Percentiles rank a stretch among this genome's conserved stretches.
Evolutionary conservation across 92 coral and sea anemone genomes (phyloP).

Genomic region (Siderastrea siderea): DNA sequence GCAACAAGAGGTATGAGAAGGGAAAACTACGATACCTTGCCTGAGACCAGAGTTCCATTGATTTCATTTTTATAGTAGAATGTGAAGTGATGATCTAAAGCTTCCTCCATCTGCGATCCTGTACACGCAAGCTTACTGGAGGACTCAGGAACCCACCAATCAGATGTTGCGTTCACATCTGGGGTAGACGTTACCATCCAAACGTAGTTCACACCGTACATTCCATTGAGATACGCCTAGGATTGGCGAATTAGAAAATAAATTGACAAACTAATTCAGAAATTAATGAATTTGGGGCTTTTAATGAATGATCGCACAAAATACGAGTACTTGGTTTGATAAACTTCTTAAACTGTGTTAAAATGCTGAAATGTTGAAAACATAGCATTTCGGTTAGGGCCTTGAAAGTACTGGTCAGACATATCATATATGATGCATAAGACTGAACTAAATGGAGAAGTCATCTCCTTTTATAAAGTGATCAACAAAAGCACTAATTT

Average conservation of each 20-base stretch:
- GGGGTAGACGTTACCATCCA: conserved; percentile 79
- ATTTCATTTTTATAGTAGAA: conserved; percentile 54
- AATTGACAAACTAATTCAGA: not conserved
- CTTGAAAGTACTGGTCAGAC: too few species aligned
- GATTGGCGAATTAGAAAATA: not conserved
- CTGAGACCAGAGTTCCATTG: conserved; percentile 40
- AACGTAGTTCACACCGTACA: conserved; percentile 94
- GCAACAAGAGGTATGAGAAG: not conserved
- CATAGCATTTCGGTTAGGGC: too few species aligned
- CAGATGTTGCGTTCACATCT: conserved; percentile 58
- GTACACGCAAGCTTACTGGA: conserved; percentile 65
- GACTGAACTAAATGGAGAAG: too few species aligned
- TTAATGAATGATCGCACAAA: not conserved
- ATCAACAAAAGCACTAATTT: not conserved
- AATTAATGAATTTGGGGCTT: not conserved
- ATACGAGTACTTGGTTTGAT: too few species aligned
- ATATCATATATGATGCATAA: too few species aligned
- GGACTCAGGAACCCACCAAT: conserved; percentile 85
- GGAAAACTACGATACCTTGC: conserved; percentile 32
- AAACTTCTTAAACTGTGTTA: too few species aligned
- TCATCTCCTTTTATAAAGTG: too few species aligned
- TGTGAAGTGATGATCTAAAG: conserved; percentile 63
- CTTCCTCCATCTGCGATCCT: conserved; percentile 55
- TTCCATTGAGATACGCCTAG: conserved; percentile 85
- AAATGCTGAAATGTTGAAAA: too few species aligned